Evolutionary conservation across 2,888 invertebrate genomes (phyloP), one percentile per base, ranked within the genome.

Genomic region (Yponomeuta sedellus): DNA sequence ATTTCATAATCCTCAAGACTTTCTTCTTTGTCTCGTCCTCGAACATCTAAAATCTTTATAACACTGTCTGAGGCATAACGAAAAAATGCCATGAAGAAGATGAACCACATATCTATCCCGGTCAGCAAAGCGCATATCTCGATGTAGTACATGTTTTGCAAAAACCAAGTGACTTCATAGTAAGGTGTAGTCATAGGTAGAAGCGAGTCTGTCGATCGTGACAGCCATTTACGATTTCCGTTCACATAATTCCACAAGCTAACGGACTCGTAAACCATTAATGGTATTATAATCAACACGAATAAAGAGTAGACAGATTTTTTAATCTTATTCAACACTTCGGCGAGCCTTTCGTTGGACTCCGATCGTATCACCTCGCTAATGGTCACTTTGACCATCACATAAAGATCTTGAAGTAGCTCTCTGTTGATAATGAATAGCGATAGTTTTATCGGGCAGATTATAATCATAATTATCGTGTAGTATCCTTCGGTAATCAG

Each of bases 111-210:
- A 66, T 88, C 86, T 19, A 78, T 67, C 0, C 75, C 66, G 2
- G 81, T 69, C 10, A 80, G 73, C 0, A 77, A 76, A 10, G 77
- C 75, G 0, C 77, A 68, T 20, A 80, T 73, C 67, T 79, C 72
- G 8, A 77, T 70, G 19, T 88, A 68, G 68, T 76, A 85, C 8
- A 81, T 68, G 0, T 73, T 70, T 66, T 88, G 88, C 0, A 86
- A 64, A 0, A 78, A 44, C 69, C 82, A 77, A 0, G 80, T 78
- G 0, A 87, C 65, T 71, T 88, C 86, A 44, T 79, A 81, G 64
- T 77, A 86, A 0, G 88, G 87, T 2, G 77, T 70, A 0, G 74
- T 74, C 81, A 85, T 81, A 0, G 88, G 83, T 81, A 87, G 77
- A 0, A 88, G 71, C 10, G 74, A 82, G 0, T 75, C 70, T 0